Evolutionary conservation across 2,888 invertebrate species (phyloP).

Genomic region (Pseudococcus viburni): DNA sequence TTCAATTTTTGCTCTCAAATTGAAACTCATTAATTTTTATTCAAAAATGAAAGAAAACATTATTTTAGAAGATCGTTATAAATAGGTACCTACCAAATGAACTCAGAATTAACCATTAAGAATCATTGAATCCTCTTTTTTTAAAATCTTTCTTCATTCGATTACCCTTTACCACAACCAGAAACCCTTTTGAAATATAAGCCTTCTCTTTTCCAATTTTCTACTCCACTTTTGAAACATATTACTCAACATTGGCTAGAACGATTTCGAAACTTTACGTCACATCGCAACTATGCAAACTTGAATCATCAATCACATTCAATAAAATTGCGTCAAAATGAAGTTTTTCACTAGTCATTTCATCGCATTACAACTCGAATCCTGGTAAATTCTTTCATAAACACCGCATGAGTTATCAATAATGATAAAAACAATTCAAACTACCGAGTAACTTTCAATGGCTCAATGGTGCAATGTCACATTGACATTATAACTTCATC

Average conservation of each 20-base stretch:
- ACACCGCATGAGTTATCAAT: neutral
- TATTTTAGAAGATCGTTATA: too few species aligned
- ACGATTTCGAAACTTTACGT: neutral
- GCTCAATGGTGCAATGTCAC: neutral
- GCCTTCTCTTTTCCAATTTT: conserved; percentile 3
- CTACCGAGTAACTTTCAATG: neutral
- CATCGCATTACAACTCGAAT: neutral
- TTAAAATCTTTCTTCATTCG: too few species aligned
- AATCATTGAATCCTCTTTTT: too few species aligned
- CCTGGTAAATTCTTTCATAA: neutral
- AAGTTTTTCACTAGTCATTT: neutral
- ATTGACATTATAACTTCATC: neutral
- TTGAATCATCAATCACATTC: neutral
- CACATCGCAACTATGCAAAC: neutral
- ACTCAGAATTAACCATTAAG: too few species aligned
- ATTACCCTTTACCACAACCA: too few species aligned
- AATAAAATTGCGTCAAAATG: neutral
- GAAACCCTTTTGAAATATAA: too few species aligned
- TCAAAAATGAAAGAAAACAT: too few species aligned
- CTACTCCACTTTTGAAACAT: neutral
- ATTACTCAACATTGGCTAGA: neutral
- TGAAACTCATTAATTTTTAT: too few species aligned
- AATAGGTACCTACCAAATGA: too few species aligned
- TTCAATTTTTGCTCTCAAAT: too few species aligned
- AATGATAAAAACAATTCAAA: neutral